These are phyloP conservation scores for Oceanites oceanicus DNA, from an alignment of 2,113 vertebrate species.

Conservation along the genomic window DNA sequence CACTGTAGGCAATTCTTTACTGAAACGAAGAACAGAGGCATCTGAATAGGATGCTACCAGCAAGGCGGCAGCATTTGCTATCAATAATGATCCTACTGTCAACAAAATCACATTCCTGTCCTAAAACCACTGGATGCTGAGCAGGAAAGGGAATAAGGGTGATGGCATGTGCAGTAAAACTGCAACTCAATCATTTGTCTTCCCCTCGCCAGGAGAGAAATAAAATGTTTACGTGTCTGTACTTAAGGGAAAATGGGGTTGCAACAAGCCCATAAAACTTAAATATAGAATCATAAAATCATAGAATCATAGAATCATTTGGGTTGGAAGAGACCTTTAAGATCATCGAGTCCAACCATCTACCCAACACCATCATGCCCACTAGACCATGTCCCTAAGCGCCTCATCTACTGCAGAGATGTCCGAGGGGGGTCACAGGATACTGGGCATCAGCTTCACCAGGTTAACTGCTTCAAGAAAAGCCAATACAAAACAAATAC, in stretches of 20 bases:
- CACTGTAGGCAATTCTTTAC: background rate
- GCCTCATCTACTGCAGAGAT: background rate
- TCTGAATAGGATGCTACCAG: background rate
- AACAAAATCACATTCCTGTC: background rate
- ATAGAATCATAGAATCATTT: no score
- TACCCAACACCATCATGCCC: no score
- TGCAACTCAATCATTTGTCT: background rate
- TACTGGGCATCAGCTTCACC: background rate
- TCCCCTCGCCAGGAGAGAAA: background rate
- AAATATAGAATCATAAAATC: no score
- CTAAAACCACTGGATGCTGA: background rate
- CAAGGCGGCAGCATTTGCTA: background rate
- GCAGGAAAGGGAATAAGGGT: background rate
- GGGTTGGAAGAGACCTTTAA: no score
- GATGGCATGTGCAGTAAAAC: background rate
- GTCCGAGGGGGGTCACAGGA: accelerated
- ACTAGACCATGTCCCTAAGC: no score
- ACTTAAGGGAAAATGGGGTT: background rate
- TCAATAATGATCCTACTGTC: background rate
- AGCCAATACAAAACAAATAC: background rate
- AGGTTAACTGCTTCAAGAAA: background rate
- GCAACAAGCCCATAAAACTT: background rate
- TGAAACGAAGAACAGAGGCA: background rate
- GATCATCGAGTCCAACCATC: no score
- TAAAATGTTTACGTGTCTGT: accelerated